Conservation (phyloP, 2,113 vertebrate species). For the Uria lomvia region DNA sequence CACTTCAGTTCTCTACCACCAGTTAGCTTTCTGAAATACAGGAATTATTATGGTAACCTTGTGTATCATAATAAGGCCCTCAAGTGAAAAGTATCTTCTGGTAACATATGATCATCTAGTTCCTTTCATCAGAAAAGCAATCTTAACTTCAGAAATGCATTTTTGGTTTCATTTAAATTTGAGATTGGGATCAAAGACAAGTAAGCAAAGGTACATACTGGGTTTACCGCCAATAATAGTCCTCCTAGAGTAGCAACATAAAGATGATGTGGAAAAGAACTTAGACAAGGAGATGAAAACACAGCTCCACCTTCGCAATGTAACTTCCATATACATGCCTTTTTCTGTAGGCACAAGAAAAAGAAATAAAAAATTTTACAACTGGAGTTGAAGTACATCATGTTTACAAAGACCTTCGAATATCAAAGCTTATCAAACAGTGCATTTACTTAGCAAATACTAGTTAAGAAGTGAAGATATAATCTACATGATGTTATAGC, state of each 20-base stretch:
- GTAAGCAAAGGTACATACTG: constrained; percentile 73
- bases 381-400: not conserved
- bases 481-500: not conserved
- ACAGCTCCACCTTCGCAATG: constrained; percentile 83
- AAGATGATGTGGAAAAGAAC: constrained; percentile 71
- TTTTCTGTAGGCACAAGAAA: constrained; percentile 70
- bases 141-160: not conserved
- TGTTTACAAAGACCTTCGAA: not conserved
- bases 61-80: not conserved
- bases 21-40: not conserved
- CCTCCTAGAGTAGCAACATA: constrained; percentile 87
- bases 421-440: not conserved
- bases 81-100: not conserved
- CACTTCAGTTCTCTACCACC: not conserved
- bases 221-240: constrained; percentile 78
- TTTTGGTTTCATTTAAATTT: not conserved
- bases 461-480: not conserved
- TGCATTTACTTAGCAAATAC: not conserved
- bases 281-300: constrained; percentile 89
- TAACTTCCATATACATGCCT: constrained; percentile 82
- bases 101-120: not conserved
- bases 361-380: not conserved
- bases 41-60: not conserved
- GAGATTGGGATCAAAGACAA: not conserved
- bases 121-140: not conserved